Evolutionary conservation across 2,888 invertebrate species (phyloP), one percentile per base, ranked within the genome.

Genomic region (Microdon myrmicae): DNA sequence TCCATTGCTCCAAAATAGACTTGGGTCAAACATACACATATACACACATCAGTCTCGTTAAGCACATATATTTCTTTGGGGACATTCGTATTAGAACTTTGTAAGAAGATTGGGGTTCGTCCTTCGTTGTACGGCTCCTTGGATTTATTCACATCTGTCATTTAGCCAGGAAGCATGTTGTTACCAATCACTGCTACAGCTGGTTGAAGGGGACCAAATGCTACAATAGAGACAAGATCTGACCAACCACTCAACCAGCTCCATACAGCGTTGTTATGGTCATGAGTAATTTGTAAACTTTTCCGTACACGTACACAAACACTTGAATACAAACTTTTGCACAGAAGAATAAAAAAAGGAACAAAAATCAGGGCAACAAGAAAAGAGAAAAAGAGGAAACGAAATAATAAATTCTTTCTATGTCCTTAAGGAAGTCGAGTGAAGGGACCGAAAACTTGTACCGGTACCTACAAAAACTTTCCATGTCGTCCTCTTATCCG

Each of bases 191-290:
- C 79, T 79, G 78, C 84, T 85, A 86, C 86, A 87, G 86, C 86
- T 87, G 87, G 87, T 87, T 87, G 86, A 87, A 87, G 86, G 87
- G 87, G 87, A 87, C 87, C 87, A 87, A 87, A 86, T 86, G 80
- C 79, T 75, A 74, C 70, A 72, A 73, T 76, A 69, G 68, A 72
- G 74, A 75, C 71, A 58, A 76, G 82, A 87, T 86, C 86, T 86
- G 86, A 85, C 84, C 86, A 86, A 83, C 64, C 64, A 82, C 82
- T 84, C 86, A 87, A 86, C 86, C 87, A 87, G 85, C 87, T 85
- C 83, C 78, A 79, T 71, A 76, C 80, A 79, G 79, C 82, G 29
- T 77, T 83, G 56, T 82, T 81, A 54, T 44, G 3, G 41, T 28
- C 41, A 48, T 48, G 41, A 7, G 12, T 19, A 23, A 29, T 45